Evolutionary conservation across 92 coral and sea anemone species (phyloP).

Genomic region (Porites rus): DNA sequence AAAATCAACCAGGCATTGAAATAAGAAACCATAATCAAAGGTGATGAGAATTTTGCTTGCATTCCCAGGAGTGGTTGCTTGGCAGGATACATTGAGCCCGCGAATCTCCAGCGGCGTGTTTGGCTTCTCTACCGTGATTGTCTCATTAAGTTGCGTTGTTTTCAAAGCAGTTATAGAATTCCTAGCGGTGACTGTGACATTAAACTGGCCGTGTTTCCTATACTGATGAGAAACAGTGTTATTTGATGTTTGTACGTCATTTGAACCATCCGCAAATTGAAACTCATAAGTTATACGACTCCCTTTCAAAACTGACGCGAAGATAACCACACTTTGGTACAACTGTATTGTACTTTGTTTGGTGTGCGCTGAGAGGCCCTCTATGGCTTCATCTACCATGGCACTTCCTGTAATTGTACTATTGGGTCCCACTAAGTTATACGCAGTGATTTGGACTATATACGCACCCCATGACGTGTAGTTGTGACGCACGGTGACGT

Average conservation of each 20-base stretch:
- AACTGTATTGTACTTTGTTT: conserved; percentile 9
- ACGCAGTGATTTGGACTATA: conserved; percentile 56
- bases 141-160: not conserved
- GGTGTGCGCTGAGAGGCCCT: conserved; percentile 45
- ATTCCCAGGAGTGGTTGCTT: conserved; percentile 67
- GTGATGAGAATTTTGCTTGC: conserved; percentile 56
- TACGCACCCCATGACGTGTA: conserved; percentile 55
- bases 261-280: conserved; percentile 75
- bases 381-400: conserved; percentile 70
- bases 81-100: conserved; percentile 64
- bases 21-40: conserved; percentile 68
- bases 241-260: conserved; percentile 1
- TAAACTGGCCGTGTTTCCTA: conserved; percentile 47
- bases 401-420: conserved; percentile 25
- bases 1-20: conserved; percentile 62
- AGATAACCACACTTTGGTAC: conserved; percentile 35
- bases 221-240: conserved; percentile 45
- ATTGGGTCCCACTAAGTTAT: conserved; percentile 63
- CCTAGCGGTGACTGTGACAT: conserved; percentile 58
- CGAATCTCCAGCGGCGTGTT: conserved; percentile 55
- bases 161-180: conserved; percentile 48
- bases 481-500: conserved; percentile 44
- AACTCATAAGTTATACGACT: conserved; percentile 47
- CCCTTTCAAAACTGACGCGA: conserved; percentile 46
- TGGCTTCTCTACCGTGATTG: conserved; percentile 38